Base-by-base conservation (phyloP, 64 coral and sea anemone genomes). In the Montipora foliosa region DNA sequence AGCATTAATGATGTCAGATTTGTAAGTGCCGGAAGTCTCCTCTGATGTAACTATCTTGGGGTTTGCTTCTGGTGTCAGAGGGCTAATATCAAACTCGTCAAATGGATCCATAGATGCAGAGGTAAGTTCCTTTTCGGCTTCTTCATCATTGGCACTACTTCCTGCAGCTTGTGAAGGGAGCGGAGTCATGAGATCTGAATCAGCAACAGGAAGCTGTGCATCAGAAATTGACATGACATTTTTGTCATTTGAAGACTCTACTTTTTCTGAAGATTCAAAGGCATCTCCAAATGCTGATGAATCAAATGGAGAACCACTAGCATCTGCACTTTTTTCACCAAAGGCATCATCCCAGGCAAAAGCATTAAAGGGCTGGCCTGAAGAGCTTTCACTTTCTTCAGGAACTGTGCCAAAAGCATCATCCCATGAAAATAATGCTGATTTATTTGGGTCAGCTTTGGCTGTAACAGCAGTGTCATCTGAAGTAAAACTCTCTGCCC, bases 281-380 rank as follows among this genome's bases (percentile, higher is more conserved):
- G 92, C 47, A 88, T 88, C 85, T 48, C 22, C 67, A 87, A 88
- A 80, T 8, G 81, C 7, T 68, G 46, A 47, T 2, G 29, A 47
- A 44, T 81, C 61, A 81, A 90, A 67, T 7, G n/a, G 64, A 4
- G 44, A 48, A 11, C 68, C 47, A 47, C 16, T 71, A 46, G 21
- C 11, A 11, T 72, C 66, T 71, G 16, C 10, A 8, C 4, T 68
- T 8, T 70, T 92, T 5, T 16, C 71, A 59, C 84, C 84, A 77
- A 98, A 89, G 11, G 96, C 93, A 95, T 95, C 74, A 76, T 95
- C 83, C 93, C 89, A 98, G 0, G 83, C 67, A 81, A 94, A 94
- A 16, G 15, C 74, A 75, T 74, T 13, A 44, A 19, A 5, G 15
- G 13, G 20, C 46, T 88, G 47, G 10, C 15, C 45, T 15, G 47